Evolutionary conservation across 2,888 invertebrate genomes (phyloP).

Genomic region (Zeuzera pyrina): DNA sequence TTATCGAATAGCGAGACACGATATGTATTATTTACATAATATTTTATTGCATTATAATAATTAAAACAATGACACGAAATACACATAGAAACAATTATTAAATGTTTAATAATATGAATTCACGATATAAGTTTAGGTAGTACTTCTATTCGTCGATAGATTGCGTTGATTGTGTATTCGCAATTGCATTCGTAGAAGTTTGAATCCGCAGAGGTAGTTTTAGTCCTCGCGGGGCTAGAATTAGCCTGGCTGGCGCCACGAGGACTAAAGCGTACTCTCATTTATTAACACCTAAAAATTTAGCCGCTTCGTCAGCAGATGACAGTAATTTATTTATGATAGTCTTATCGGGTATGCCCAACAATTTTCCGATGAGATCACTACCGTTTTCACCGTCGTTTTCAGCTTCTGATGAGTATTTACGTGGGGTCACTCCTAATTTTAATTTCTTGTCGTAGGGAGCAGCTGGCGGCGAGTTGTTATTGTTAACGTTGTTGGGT

Average conservation of each 20-base stretch:
- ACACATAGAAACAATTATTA: no score
- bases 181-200: conserved; percentile 19
- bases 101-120: no score
- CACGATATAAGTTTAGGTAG: conserved; percentile 9
- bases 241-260: conserved; percentile 61
- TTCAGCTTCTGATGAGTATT: conserved; percentile 62
- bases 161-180: conserved; percentile 34
- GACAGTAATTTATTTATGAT: conserved; percentile 88
- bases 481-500: conserved; percentile 66
- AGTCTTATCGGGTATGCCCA: conserved; percentile 89
- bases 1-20: no score
- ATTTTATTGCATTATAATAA: conserved; percentile 12
- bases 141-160: conserved; percentile 38
- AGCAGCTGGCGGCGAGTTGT: conserved; percentile 69
- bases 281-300: conserved; percentile 88
- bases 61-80: no score
- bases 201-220: conserved; percentile 33
- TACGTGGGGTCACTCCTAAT: conserved; percentile 59
- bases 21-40: conserved; percentile 3
- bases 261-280: conserved; percentile 71
- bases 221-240: conserved; percentile 64
- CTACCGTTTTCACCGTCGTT: conserved; percentile 73
- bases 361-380: conserved; percentile 90
- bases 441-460: conserved; percentile 71
- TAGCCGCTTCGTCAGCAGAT: conserved; percentile 89